phyloP scores from a whole-genome alignment of 2,888 invertebrate species.

The Hofmannophila pseudospretella region DNA sequence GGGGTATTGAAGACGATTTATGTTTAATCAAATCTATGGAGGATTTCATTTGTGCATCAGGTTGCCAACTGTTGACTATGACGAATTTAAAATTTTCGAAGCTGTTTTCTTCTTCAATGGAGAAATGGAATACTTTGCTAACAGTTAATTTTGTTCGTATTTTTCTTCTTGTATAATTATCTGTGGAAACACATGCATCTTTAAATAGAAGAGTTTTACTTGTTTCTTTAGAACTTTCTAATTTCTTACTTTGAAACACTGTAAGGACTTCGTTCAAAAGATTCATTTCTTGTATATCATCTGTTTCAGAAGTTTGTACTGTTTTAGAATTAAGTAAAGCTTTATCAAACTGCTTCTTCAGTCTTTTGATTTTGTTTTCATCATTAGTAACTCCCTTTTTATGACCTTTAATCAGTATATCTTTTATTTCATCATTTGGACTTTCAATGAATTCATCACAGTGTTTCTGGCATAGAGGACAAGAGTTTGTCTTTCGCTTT shows the following conservation, averaged over 20 bases:
- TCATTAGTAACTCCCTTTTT: no score
- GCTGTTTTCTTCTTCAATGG: conserved; percentile 32
- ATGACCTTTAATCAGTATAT: conserved; percentile 10
- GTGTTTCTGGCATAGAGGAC: conserved; percentile 36
- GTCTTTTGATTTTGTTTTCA: conserved; percentile 3
- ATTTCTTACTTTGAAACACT: conserved; percentile 55
- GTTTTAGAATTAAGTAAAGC: no score
- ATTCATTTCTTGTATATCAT: conserved; percentile 39
- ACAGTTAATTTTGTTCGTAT: conserved; percentile 23
- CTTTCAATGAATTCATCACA: conserved; percentile 8
- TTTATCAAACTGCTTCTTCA: conserved; percentile 1
- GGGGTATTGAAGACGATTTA: conserved; percentile 64
- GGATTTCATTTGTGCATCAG: conserved; percentile 24
- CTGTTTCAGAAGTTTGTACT: conserved; percentile 44
- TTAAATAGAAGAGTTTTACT: conserved; percentile 34
- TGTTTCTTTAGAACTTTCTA: conserved; percentile 18
- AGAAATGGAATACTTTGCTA: conserved; percentile 43
- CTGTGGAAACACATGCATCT: conserved; percentile 47
- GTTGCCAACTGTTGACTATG: conserved; percentile 41
- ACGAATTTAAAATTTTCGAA: conserved; percentile 35
- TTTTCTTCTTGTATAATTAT: conserved; percentile 13
- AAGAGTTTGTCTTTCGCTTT: conserved; percentile 27
- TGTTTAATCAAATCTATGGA: conserved; percentile 41
- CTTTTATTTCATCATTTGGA: background rate
- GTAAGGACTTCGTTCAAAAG: conserved; percentile 61